Percentiles rank a stretch among this genome's conserved stretches.
Evolutionary conservation across 1,140 invertebrate genomes (phyloP).

Genomic region (Bombus balteatus): DNA sequence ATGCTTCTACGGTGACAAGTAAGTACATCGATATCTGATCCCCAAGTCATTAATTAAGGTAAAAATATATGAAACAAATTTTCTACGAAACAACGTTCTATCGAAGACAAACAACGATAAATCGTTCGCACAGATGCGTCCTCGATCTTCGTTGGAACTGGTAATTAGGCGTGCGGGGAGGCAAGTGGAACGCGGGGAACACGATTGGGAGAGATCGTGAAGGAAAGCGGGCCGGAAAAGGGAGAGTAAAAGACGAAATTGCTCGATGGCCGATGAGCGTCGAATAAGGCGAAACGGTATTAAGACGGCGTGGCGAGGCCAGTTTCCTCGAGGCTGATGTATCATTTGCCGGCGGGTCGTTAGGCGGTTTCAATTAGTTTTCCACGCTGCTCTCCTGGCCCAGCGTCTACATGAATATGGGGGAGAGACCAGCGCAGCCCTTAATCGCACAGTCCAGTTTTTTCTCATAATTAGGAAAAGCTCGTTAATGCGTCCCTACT

Average conservation of each 20-base stretch:
- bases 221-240: slow-evolving; percentile 12
- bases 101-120: not conserved
- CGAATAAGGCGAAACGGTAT: slow-evolving; percentile 79
- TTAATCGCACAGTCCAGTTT: slow-evolving; percentile 78
- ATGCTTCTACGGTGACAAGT: too few relatives aligned
- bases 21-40: not conserved
- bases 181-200: not conserved
- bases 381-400: slow-evolving; percentile 71
- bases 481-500: slow-evolving; percentile 79
- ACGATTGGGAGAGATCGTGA: not conserved
- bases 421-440: slow-evolving; percentile 59
- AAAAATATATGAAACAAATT: not conserved
- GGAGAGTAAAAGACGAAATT: slow-evolving; percentile 56
- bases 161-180: slow-evolving; percentile 21
- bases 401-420: slow-evolving; percentile 59
- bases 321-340: slow-evolving; percentile 78
- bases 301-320: slow-evolving; percentile 74
- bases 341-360: slow-evolving; percentile 82
- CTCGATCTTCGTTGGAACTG: slow-evolving; percentile 36
- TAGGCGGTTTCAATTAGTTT: slow-evolving; percentile 83
- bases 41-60: not conserved
- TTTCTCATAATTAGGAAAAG: slow-evolving; percentile 82
- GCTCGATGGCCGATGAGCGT: slow-evolving; percentile 52
- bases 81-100: not conserved
- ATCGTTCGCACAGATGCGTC: slow-evolving; percentile 18